Conservation (phyloP, 2,113 vertebrate species). For the Sapajus apella region DNA sequence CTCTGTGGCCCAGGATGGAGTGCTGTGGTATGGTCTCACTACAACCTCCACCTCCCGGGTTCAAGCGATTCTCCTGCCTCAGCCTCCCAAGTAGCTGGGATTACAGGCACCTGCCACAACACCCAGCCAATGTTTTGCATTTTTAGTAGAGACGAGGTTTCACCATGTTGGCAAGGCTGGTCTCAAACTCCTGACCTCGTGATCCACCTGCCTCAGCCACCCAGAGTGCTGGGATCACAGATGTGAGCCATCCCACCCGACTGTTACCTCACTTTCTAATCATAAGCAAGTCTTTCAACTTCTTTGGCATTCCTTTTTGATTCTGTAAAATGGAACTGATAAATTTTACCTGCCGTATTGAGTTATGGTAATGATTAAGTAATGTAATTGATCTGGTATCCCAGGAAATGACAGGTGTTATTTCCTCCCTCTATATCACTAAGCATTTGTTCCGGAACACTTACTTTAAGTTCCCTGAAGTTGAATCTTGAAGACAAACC, state of each 20-base stretch:
- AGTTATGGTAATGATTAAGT: neutral
- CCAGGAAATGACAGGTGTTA: neutral
- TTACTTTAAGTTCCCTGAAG: neutral
- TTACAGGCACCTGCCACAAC: no score
- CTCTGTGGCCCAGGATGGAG: no score
- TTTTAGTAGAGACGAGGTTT: no score
- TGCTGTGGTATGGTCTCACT: no score
- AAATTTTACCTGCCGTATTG: neutral
- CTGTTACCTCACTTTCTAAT: neutral
- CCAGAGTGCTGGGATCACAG: no score
- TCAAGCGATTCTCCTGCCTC: no score
- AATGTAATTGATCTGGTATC: neutral
- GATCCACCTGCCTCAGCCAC: no score
- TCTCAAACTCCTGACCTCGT: no score
- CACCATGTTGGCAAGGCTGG: no score
- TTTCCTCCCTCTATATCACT: accelerated
- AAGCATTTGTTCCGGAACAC: neutral
- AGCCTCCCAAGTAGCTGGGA: no score
- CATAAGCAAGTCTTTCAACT: neutral
- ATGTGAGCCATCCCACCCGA: accelerated
- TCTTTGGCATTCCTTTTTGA: neutral
- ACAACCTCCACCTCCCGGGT: no score
- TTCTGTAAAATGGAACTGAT: neutral
- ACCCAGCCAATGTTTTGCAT: no score
- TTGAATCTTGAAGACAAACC: neutral